Percentiles rank a stretch among this genome's conserved stretches.
Evolutionary conservation across 2,797 vertebrate genomes (phyloP).

Genomic region (Simalia tracyae): DNA sequence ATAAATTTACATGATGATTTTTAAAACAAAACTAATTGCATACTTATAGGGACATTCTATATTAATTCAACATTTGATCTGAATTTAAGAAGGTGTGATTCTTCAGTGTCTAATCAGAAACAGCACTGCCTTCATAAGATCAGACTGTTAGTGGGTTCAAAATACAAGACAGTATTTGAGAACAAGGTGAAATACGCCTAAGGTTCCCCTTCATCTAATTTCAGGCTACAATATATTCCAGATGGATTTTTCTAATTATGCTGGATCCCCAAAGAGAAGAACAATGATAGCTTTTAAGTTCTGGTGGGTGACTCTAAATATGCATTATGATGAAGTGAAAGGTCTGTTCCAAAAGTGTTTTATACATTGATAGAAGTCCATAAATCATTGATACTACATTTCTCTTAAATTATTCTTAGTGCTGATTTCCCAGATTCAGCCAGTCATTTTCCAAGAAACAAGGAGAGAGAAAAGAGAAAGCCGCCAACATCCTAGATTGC

Average conservation of each 20-base stretch:
- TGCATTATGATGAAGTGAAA: slow-evolving; percentile 23
- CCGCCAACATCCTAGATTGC: not conserved
- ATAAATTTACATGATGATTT: not conserved
- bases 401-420: slow-evolving; percentile 20
- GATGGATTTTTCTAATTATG: slow-evolving; percentile 11
- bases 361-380: slow-evolving; percentile 25
- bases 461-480: not conserved
- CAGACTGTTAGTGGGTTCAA: not conserved
- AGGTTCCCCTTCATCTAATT: not conserved
- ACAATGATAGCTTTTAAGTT: slow-evolving; percentile 22
- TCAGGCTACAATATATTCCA: slow-evolving; percentile 10
- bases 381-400: slow-evolving; percentile 25
- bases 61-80: not conserved
- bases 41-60: not conserved
- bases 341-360: slow-evolving; percentile 4
- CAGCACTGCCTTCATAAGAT: not conserved
- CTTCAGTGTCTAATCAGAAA: not conserved
- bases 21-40: not conserved
- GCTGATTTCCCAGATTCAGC: slow-evolving; percentile 24
- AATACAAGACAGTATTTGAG: not conserved
- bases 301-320: slow-evolving; percentile 30
- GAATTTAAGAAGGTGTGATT: not conserved
- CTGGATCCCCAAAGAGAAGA: not conserved
- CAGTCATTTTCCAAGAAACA: slow-evolving; percentile 17
- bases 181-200: not conserved